These are phyloP conservation scores for Pontoporia blainvillei DNA, from an alignment of 2,113 vertebrate genomes.

Conservation along the genomic window DNA sequence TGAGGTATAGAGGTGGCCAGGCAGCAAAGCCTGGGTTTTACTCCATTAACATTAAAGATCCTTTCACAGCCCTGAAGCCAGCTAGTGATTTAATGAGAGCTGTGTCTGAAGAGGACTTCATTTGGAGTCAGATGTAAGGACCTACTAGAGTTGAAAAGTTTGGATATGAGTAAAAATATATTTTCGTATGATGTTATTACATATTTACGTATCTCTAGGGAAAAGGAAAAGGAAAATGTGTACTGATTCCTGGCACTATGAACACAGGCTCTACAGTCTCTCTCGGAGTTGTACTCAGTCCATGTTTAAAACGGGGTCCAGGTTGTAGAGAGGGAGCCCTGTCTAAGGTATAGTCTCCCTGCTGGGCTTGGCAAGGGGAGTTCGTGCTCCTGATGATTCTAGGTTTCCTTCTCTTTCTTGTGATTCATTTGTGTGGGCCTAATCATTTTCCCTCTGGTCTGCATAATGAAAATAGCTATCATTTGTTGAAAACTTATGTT, in stretches of 20 bases:
- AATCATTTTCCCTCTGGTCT: background rate
- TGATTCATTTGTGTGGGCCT: background rate
- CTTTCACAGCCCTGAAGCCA: background rate
- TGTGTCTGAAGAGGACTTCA: background rate
- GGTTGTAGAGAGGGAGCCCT: background rate
- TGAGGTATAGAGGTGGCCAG: background rate
- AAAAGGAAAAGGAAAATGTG: background rate
- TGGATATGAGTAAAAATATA: background rate
- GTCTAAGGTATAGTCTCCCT: background rate
- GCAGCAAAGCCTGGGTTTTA: background rate
- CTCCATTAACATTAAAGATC: background rate
- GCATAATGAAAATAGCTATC: background rate
- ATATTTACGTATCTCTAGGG: background rate
- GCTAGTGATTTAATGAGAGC: background rate
- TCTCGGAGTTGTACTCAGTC: background rate
- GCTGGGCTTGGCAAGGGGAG: background rate
- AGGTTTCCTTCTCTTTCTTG: background rate
- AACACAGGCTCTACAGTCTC: background rate
- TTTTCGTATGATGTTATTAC: background rate
- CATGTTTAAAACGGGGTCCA: background rate
- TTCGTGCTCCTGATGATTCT: background rate
- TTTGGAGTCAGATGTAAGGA: conserved; percentile 18
- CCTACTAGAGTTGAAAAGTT: background rate
- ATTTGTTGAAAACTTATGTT: background rate
- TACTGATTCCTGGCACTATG: background rate